These are phyloP conservation scores for Mamestra configurata DNA, from an alignment of 1,140 invertebrate species.

Conservation along the genomic window DNA sequence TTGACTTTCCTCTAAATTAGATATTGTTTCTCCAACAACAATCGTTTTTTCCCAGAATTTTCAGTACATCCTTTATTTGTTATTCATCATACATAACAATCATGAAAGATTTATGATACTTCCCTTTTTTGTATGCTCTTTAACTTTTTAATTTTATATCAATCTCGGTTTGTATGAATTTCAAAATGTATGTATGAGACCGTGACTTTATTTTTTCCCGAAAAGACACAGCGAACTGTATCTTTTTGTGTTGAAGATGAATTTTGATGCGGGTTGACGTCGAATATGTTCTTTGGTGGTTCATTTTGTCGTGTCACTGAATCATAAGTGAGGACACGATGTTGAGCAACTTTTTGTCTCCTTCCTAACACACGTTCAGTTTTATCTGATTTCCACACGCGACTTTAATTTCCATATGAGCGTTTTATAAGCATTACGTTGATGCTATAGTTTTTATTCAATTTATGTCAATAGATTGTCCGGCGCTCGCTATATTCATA, in stretches of 20 bases:
- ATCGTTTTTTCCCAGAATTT: slow-evolving; percentile 6
- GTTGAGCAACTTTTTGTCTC: slow-evolving; percentile 62
- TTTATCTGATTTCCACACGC: slow-evolving; percentile 61
- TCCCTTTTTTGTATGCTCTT: slow-evolving; percentile 14
- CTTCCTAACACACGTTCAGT: slow-evolving; percentile 52
- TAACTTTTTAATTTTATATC: slow-evolving; percentile 54
- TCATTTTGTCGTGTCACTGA: slow-evolving; percentile 71
- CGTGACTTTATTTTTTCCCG: slow-evolving; percentile 57
- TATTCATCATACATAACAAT: slow-evolving; percentile 1
- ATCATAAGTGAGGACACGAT: slow-evolving; percentile 65
- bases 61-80: slow-evolving; percentile 14
- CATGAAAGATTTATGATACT: slow-evolving; percentile 48
- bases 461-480: slow-evolving; percentile 69
- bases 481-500: slow-evolving; percentile 51
- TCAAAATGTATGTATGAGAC: slow-evolving; percentile 65
- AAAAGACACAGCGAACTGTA: slow-evolving; percentile 51
- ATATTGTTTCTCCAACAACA: slow-evolving; percentile 1
- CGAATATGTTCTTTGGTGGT: slow-evolving; percentile 61
- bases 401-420: slow-evolving; percentile 62
- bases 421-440: slow-evolving; percentile 54
- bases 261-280: slow-evolving; percentile 79
- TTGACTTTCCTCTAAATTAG: slow-evolving; percentile 10
- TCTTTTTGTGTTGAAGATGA: slow-evolving; percentile 65
- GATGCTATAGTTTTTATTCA: slow-evolving; percentile 68
- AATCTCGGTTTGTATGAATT: slow-evolving; percentile 63